These are phyloP conservation scores for Nudaria mundana DNA, from an alignment of 2,888 invertebrate genomes.

Conservation along the genomic window DNA sequence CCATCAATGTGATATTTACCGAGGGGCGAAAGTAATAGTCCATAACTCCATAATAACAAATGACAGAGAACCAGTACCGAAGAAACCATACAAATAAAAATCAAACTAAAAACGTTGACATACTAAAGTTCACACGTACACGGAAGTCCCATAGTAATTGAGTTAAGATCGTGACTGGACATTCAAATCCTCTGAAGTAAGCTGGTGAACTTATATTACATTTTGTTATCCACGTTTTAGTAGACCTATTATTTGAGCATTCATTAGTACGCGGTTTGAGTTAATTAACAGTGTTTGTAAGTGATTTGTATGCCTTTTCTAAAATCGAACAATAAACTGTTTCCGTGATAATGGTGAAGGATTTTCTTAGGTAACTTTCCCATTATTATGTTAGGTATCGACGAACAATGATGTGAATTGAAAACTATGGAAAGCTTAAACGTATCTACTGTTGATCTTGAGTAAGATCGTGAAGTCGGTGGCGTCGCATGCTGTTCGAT, in stretches of 20 bases:
- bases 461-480: too few relatives aligned
- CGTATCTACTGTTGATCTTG: too few relatives aligned
- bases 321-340: conserved; percentile 6
- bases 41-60: too few relatives aligned
- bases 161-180: conserved; percentile 50
- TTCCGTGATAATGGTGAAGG: conserved; percentile 17
- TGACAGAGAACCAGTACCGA: conserved; percentile 12
- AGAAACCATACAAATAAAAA: conserved; percentile 34
- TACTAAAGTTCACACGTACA: conserved; percentile 28
- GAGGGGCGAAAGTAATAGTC: conserved; percentile 38
- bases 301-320: conserved; percentile 13
- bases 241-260: conserved; percentile 14
- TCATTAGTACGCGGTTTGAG: conserved; percentile 18
- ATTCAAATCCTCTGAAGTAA: conserved; percentile 37
- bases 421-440: conserved; percentile 8
- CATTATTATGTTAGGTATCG: conserved; percentile 20
- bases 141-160: conserved; percentile 42
- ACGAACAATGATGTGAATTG: conserved; percentile 25
- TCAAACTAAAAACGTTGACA: conserved; percentile 21
- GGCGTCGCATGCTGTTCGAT: too few relatives aligned
- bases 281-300: conserved; percentile 16
- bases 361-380: conserved; percentile 22
- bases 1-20: conserved; percentile 32
- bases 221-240: conserved; percentile 35
- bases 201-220: conserved; percentile 41